Evolutionary conservation across 37 sponge, comb jelly and placozoan genomes (phyloP), one percentile per base, ranked within the genome.

Genomic region (Chondrilla cf. caribensis): DNA sequence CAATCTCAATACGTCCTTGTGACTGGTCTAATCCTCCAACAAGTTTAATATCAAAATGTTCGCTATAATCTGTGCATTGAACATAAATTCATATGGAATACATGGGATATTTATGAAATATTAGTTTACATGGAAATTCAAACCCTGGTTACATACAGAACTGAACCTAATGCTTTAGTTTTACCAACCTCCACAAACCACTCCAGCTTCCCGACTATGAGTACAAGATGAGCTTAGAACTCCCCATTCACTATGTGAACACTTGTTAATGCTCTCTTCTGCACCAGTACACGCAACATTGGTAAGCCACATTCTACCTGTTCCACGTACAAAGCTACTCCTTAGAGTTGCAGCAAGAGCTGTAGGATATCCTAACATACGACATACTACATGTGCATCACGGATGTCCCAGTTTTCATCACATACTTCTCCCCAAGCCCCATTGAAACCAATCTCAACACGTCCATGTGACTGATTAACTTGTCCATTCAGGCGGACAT

Each of bases 1-100:
- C 32, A 0, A 92, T 67, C 41, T 92, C 93, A n/a, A 92, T 87
- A 17, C 70, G 35, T 0, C 93, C 93, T 28, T 66, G 65, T 41
- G 18, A n/a, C 2, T 0, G 0, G 67, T 19, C 72, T 21, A 38
- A 54, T 38, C 62, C 83, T 2, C 67, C 81, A 55, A 40, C 39
- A 26, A 86, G 58, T 36, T 73, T 68, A 38, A 88, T 37, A 47
- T 47, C 51, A 6, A 47, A 6, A 6, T 47, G 51, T 47, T 6
- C 11, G 51, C 51, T 47, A 6, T 14, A 47, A 14, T 47, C 51
- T 47, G 51, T 47, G 51, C 51, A 47, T 14, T n/a, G n/a, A n/a
- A n/a, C n/a, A n/a, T n/a, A n/a, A n/a, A n/a, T n/a, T n/a, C n/a
- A n/a, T n/a, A n/a, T n/a, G n/a, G n/a, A n/a, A n/a, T n/a, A n/a